Evolutionary conservation across 2,113 vertebrate species (phyloP).

Genomic region (Lampris megalopsis): DNA sequence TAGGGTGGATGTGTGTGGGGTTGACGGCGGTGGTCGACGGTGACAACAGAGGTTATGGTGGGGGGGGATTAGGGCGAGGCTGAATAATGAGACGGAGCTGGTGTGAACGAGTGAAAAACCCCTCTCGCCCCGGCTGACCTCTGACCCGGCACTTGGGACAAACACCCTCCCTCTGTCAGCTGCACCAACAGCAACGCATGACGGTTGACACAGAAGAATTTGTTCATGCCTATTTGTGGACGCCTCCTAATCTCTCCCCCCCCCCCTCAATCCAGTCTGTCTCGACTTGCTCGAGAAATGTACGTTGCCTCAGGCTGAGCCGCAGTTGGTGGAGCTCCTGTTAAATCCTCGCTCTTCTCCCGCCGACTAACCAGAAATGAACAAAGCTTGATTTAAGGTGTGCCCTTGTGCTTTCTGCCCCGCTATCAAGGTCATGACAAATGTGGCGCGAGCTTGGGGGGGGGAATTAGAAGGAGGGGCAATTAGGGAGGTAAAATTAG

Average conservation of each 20-base stretch:
- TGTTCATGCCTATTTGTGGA: slow-evolving; percentile 47
- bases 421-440: slow-evolving; percentile 71
- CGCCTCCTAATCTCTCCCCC: slow-evolving; percentile 24
- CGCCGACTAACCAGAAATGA: slow-evolving; percentile 47
- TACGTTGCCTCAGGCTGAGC: slow-evolving; percentile 13
- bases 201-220: slow-evolving; percentile 32
- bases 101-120: slow-evolving; percentile 70
- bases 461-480: slow-evolving; percentile 65
- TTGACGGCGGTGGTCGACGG: slow-evolving; percentile 35
- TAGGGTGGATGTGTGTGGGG: slow-evolving; percentile 1
- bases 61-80: slow-evolving; percentile 63
- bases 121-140: slow-evolving; percentile 65
- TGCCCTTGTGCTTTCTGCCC: slow-evolving; percentile 25
- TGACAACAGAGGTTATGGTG: slow-evolving; percentile 57
- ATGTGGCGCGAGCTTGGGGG: slow-evolving; percentile 66
- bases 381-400: slow-evolving; percentile 25
- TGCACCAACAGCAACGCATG: slow-evolving; percentile 58
- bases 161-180: slow-evolving; percentile 73
- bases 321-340: slow-evolving; percentile 10
- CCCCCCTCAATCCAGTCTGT: slow-evolving; percentile 11
- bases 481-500: slow-evolving; percentile 78
- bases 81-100: slow-evolving; percentile 72
- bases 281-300: slow-evolving; percentile 17
- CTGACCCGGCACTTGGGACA: slow-evolving; percentile 64
- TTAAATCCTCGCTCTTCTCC: background rate